These are phyloP conservation scores for Lucilia sericata DNA, from an alignment of 1,140 invertebrate species.

Conservation along the genomic window DNA sequence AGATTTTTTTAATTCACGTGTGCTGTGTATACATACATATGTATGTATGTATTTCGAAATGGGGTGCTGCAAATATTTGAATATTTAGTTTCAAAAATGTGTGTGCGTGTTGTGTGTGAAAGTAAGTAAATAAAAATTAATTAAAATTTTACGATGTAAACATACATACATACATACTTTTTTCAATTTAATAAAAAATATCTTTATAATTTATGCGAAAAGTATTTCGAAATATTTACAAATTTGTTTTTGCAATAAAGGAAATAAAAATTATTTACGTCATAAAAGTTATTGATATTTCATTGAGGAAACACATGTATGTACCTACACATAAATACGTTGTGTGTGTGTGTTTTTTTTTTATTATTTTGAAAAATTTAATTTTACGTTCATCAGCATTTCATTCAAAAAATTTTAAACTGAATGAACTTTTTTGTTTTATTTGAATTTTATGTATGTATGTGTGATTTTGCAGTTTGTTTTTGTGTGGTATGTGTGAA, in stretches of 20 bases:
- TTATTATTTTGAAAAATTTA: background rate
- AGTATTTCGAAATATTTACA: background rate
- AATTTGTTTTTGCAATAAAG: background rate
- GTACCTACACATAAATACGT: no score
- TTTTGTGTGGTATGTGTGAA: background rate
- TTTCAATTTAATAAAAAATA: background rate
- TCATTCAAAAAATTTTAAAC: background rate
- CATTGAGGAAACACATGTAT: background rate
- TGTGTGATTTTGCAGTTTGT: background rate
- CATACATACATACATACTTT: background rate
- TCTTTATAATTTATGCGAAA: background rate
- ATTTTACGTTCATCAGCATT: background rate
- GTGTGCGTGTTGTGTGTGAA: background rate
- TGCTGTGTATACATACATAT: no score
- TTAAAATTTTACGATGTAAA: background rate
- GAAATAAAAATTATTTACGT: constrained; percentile 9
- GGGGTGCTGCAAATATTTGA: background rate
- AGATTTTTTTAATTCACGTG: background rate
- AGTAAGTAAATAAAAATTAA: constrained; percentile 11
- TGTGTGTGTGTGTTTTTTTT: background rate
- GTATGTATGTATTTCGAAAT: background rate
- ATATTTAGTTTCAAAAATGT: background rate
- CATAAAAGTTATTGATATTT: background rate
- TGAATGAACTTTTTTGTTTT: background rate
- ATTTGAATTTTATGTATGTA: background rate